Evolutionary conservation across 2,113 vertebrate genomes (phyloP), one percentile per base, ranked within the genome.

Genomic region (Sapayoa aenigma): DNA sequence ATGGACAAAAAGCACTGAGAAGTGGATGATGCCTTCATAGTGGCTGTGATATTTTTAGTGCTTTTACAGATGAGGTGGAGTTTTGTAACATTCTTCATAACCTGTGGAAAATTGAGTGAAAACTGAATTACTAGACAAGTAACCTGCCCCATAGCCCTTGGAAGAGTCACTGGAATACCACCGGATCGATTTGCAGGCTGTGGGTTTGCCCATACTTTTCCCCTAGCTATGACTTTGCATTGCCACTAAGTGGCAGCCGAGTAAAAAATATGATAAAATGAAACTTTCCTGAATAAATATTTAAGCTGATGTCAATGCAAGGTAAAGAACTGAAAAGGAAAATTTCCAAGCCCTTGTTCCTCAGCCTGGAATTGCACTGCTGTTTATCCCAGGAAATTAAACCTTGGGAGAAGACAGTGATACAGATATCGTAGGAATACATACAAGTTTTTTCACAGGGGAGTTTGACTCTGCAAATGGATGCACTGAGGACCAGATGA

Each of bases 191-290:
- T 56, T 46, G 49, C 67, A 16, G 83, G 31, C 28, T 27, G 50
- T 6, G 55, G 24, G 21, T 15, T 55, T 47, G n/a, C 42, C 3
- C 6, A 5, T 6, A 22, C n/a, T 9, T 46, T 17, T 80, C 44
- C 83, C 63, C 20, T 14, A 85, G 92, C 88, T 95, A 87, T 96
- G 97, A 41, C 94, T 87, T 58, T 9, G 46, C 75, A 18, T 74
- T 84, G 92, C 97, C 98, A 96, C 98, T 97, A 95, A 96, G 97
- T 96, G 98, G 98, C 98, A 98, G 97, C 95, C 97, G 63, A 97
- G 97, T 96, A 97, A 98, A 98, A 97, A 97, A 80, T 94, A 98
- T 98, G 66, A 67, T 41, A 12, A 94, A 93, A 31, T 4, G 56
- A 58, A 94, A 81, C 56, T 46, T 90, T 3, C 24, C 68, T 6